These are phyloP conservation scores for Ochotona princeps DNA, from an alignment of 2,113 vertebrate genomes.

Conservation along the genomic window DNA sequence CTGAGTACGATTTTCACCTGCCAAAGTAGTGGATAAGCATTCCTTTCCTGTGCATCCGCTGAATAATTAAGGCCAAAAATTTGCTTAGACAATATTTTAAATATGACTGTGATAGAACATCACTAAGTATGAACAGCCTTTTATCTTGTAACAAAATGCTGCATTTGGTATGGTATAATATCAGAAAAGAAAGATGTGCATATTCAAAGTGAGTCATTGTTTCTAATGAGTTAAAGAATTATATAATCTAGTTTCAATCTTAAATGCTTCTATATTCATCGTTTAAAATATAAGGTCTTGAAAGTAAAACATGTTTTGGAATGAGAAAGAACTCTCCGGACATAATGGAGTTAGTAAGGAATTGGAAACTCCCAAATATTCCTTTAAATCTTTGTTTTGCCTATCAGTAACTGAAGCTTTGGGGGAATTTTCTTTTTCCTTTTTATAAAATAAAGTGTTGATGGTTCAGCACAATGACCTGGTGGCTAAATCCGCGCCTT, in stretches of 20 bases:
- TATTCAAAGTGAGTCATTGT: neutral
- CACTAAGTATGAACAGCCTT: neutral
- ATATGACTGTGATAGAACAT: neutral
- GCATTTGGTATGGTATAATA: neutral
- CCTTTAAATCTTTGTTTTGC: neutral
- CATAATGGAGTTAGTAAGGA: neutral
- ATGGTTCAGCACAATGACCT: too few relatives aligned
- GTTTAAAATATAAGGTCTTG: neutral
- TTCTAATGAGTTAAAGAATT: neutral
- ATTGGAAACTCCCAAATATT: neutral
- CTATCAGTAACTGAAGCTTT: neutral
- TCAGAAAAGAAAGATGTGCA: neutral
- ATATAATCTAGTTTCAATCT: neutral
- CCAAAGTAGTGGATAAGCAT: neutral
- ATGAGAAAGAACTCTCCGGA: neutral
- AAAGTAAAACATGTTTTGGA: neutral
- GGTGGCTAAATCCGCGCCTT: too few relatives aligned
- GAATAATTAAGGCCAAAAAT: neutral
- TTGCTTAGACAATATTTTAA: neutral
- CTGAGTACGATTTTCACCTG: neutral
- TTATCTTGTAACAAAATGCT: neutral
- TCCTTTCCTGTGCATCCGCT: neutral
- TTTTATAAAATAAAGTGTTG: neutral
- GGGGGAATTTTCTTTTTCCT: neutral
- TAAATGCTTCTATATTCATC: constrained; percentile 7